Conservation (phyloP, 2,113 vertebrate species). For the Coptodon rendalli region DNA sequence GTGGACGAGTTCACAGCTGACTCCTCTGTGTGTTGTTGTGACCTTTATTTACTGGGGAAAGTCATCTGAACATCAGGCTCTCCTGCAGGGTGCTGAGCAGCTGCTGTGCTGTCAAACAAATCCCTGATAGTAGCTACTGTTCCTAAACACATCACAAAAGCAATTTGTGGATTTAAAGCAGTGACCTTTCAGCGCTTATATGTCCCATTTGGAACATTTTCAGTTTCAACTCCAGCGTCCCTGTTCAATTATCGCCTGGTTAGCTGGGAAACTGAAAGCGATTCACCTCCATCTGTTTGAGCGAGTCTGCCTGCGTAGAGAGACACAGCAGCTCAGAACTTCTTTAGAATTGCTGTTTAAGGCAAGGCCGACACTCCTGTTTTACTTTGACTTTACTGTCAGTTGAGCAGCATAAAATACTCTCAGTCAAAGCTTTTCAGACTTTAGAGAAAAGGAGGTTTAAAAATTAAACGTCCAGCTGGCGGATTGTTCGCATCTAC, state of each 20-base stretch:
- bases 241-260: slow-evolving; percentile 21
- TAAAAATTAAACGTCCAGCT: background rate
- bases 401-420: background rate
- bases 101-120: slow-evolving; percentile 1
- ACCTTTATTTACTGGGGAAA: slow-evolving; percentile 17
- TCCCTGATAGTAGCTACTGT: background rate
- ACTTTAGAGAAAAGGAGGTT: background rate
- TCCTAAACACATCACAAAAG: background rate
- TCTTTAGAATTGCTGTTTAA: background rate
- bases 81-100: slow-evolving; percentile 29
- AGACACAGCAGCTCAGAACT: background rate
- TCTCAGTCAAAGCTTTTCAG: background rate
- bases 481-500: background rate
- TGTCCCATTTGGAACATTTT: slow-evolving; percentile 4
- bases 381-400: background rate
- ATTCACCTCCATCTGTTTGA: background rate
- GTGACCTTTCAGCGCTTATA: background rate
- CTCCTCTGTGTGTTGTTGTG: background rate
- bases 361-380: background rate
- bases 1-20: background rate
- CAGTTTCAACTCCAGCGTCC: background rate
- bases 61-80: slow-evolving; percentile 3
- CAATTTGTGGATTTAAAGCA: background rate
- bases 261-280: background rate
- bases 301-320: background rate